Conservation (phyloP, 2,113 vertebrate species). For the Poeciliopsis prolifica region DNA sequence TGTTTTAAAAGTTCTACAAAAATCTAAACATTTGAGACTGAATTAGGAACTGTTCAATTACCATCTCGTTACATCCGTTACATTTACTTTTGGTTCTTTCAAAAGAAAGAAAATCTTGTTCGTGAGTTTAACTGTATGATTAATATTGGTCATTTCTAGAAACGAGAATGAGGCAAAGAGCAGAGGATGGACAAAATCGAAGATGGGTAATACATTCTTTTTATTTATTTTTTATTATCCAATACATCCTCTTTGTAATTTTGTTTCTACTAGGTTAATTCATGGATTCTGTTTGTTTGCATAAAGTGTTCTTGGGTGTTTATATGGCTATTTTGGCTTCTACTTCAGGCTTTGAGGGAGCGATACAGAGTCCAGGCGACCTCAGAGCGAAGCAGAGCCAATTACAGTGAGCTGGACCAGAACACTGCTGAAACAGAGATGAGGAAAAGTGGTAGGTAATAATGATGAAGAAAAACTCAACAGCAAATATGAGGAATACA, state of each 20-base stretch:
- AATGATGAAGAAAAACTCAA: neutral
- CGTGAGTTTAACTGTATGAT: neutral
- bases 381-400: slow-evolving; percentile 73
- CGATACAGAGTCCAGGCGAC: slow-evolving; percentile 79
- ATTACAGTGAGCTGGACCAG: slow-evolving; percentile 85
- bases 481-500: too few species aligned
- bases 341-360: slow-evolving; percentile 87
- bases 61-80: neutral
- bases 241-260: neutral
- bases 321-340: slow-evolving; percentile 11
- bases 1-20: neutral
- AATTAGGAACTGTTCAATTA: neutral
- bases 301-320: neutral
- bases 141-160: slow-evolving; percentile 77
- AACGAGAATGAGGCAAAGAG: slow-evolving; percentile 89
- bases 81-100: neutral
- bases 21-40: neutral
- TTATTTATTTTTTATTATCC: neutral
- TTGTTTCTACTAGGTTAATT: neutral
- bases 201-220: slow-evolving; percentile 80
- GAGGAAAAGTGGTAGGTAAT: slow-evolving; percentile 70
- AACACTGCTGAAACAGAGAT: slow-evolving; percentile 70
- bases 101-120: neutral
- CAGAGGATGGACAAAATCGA: slow-evolving; percentile 86
- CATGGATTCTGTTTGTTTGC: neutral